phyloP scores from a whole-genome alignment of 2,888 invertebrate genomes.

The Heliconius aoede region DNA sequence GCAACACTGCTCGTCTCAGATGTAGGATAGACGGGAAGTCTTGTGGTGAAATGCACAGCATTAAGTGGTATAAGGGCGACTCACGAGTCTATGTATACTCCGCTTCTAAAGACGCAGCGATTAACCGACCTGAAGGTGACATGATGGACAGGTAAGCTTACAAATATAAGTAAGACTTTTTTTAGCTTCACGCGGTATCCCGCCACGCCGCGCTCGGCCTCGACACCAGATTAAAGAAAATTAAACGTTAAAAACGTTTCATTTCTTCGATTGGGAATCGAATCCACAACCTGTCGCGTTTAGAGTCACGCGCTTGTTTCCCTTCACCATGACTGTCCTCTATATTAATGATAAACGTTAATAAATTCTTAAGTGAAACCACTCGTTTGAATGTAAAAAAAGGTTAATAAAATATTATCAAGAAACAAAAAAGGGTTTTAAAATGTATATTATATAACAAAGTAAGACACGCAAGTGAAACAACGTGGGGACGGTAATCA shows the following conservation, averaged over 20 bases:
- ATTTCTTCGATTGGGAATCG: too few species aligned
- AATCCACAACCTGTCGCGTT: too few species aligned
- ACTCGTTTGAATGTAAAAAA: too few species aligned
- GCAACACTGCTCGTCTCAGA: conserved; percentile 87
- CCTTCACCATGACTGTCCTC: too few species aligned
- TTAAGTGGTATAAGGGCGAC: conserved; percentile 92
- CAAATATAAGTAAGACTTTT: not conserved
- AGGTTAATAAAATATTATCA: too few species aligned
- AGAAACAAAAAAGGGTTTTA: not conserved
- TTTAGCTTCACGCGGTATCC: not conserved
- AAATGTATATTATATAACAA: not conserved
- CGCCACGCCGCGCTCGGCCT: too few species aligned
- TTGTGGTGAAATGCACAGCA: conserved; percentile 91
- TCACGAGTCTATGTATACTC: conserved; percentile 90
- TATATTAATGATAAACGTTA: too few species aligned
- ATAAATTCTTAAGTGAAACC: too few species aligned
- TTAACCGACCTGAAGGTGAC: conserved; percentile 87
- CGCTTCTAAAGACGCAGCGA: conserved; percentile 85
- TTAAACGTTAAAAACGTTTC: too few species aligned
- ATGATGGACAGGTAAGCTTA: conserved; percentile 87
- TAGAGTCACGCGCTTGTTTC: too few species aligned
- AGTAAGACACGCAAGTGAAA: not conserved
- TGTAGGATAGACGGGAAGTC: conserved; percentile 88
- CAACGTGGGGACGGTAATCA: not conserved
- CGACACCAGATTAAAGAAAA: too few species aligned